A percentile compares a stretch with the other conserved stretches of the same genome.
Conservation (phyloP, 2,797 vertebrate genomes). For the Hypotaenidia philippensis region DNA sequence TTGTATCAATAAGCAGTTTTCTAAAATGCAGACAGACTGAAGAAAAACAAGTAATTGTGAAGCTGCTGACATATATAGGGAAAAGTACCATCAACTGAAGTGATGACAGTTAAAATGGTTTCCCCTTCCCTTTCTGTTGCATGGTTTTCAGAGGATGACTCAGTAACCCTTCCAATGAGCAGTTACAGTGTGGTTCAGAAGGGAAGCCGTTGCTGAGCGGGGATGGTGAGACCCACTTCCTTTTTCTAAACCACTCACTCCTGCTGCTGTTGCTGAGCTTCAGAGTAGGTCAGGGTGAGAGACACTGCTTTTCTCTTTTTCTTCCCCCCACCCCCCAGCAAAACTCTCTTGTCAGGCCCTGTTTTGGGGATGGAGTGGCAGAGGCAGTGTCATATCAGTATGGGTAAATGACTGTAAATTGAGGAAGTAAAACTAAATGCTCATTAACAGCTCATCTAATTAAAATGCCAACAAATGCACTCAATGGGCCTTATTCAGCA, state of each 20-base stretch:
- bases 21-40: not conserved
- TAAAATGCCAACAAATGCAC: not conserved
- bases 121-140: not conserved
- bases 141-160: not conserved
- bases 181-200: not conserved
- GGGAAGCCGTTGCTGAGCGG: not conserved
- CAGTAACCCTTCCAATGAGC: not conserved
- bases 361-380: not conserved
- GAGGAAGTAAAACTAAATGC: not conserved
- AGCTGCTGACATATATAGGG: not conserved
- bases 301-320: rapidly evolving
- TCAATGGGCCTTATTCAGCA: not conserved
- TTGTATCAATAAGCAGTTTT: not conserved
- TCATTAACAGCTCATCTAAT: not conserved
- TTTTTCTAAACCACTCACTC: not conserved
- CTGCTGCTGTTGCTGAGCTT: not conserved
- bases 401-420: not conserved
- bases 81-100: not conserved
- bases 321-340: not conserved
- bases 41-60: not conserved
- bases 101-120: not conserved
- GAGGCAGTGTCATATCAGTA: not conserved
- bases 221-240: not conserved
- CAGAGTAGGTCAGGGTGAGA: not conserved
- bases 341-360: not conserved